These are phyloP conservation scores for Lanius ludovicianus DNA, from an alignment of 2,113 vertebrate species.

Conservation along the genomic window DNA sequence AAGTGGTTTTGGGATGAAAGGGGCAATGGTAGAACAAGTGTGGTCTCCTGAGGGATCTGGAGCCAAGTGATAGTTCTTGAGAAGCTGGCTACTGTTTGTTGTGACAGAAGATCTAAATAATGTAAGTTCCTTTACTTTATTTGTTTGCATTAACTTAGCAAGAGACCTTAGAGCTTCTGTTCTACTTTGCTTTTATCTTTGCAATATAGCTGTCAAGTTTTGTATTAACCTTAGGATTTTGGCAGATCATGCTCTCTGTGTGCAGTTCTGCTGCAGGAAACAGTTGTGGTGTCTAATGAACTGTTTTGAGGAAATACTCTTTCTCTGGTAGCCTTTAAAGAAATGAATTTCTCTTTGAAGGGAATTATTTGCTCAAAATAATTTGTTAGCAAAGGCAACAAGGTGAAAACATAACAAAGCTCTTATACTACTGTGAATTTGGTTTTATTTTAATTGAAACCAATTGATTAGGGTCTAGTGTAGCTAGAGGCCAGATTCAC, in stretches of 20 bases:
- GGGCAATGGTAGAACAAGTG: accelerated
- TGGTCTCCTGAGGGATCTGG: background rate
- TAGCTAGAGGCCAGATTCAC: background rate
- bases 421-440: background rate
- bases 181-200: background rate
- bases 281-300: background rate
- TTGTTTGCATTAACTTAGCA: background rate
- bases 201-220: background rate
- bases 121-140: background rate
- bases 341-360: background rate
- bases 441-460: background rate
- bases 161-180: background rate
- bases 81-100: background rate
- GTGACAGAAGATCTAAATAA: background rate
- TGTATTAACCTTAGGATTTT: background rate
- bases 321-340: background rate
- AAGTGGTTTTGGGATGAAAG: background rate
- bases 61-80: background rate
- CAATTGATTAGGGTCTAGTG: background rate
- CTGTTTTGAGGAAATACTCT: background rate
- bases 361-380: background rate
- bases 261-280: background rate
- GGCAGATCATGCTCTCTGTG: background rate
- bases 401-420: background rate
- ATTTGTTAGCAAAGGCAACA: background rate